Conservation (phyloP, 2,113 vertebrate genomes). For the Chloropsis hardwickii region DNA sequence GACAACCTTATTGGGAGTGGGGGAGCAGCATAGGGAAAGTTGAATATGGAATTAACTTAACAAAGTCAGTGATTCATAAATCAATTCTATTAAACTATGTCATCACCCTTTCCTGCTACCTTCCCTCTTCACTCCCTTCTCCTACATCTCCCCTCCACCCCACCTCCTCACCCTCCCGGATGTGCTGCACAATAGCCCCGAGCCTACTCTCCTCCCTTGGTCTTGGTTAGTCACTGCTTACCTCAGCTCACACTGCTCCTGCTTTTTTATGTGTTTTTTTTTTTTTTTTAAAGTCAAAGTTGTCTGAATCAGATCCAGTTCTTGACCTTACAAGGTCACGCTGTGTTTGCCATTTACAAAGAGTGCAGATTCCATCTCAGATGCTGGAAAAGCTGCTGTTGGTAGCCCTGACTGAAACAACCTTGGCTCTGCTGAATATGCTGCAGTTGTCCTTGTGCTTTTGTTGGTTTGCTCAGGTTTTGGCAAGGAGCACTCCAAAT, state of each 20-base stretch:
- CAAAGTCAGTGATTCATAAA: slow-evolving; percentile 40
- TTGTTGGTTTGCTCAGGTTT: not conserved
- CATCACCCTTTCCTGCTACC: slow-evolving; percentile 32
- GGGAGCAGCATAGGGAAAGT: not conserved
- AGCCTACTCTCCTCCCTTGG: not conserved
- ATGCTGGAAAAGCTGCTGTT: not conserved
- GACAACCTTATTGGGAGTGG: not conserved
- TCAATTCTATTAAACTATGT: slow-evolving; percentile 31
- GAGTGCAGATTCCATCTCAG: not conserved
- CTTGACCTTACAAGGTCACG: slow-evolving; percentile 5
- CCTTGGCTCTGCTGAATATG: not conserved
- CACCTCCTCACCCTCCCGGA: not conserved
- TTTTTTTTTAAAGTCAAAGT: not conserved
- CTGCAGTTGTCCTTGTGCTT: not conserved
- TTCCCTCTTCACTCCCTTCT: not conserved
- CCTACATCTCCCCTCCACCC: not conserved
- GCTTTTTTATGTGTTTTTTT: not conserved
- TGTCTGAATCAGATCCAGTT: not conserved
- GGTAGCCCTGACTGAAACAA: not conserved
- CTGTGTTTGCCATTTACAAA: not conserved
- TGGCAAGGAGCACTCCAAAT: not conserved
- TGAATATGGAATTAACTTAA: slow-evolving; percentile 45
- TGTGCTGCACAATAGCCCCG: not conserved
- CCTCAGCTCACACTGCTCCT: not conserved
- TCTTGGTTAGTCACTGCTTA: slow-evolving; percentile 26